phyloP scores from a whole-genome alignment of 2,888 invertebrate species.

The Torymus auratus region DNA sequence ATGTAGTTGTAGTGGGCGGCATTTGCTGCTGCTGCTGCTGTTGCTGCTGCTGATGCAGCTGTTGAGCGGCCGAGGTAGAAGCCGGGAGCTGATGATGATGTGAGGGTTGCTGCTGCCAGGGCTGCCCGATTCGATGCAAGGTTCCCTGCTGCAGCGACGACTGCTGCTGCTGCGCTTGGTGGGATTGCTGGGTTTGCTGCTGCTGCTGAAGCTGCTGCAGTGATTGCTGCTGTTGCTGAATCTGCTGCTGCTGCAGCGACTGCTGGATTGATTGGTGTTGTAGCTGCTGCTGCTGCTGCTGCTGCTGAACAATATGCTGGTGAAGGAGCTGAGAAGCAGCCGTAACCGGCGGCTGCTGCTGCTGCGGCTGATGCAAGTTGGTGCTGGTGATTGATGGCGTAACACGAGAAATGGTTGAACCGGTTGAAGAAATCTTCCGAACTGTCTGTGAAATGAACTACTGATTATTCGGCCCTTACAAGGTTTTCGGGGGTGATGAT shows the following conservation, averaged over 20 bases:
- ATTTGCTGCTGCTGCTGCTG: conserved; percentile 40
- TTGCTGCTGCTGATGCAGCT: conserved; percentile 16
- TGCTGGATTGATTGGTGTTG: conserved; percentile 70
- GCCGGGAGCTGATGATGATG: conserved; percentile 74
- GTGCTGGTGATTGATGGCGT: conserved; percentile 72
- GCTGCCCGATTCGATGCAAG: conserved; percentile 74
- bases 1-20: conserved; percentile 67
- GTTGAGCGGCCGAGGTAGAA: conserved; percentile 67
- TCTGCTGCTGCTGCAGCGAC: conserved; percentile 63
- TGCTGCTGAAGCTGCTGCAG: conserved; percentile 78
- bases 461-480: conserved; percentile 74
- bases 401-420: conserved; percentile 76
- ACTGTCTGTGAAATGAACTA: conserved; percentile 80
- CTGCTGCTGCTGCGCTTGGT: conserved; percentile 78
- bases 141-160: conserved; percentile 78
- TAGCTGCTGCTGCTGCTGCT: conserved; percentile 68
- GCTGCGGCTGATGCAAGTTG: conserved; percentile 50
- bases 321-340: conserved; percentile 69
- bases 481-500: conserved; percentile 23
- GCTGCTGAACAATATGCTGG: conserved; percentile 76
- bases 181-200: conserved; percentile 62
- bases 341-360: conserved; percentile 34
- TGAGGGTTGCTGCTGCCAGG: conserved; percentile 76
- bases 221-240: conserved; percentile 67
- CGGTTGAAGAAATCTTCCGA: conserved; percentile 79